These are phyloP conservation scores for Pseudopodoces humilis DNA, from an alignment of 2,113 vertebrate species.

Conservation along the genomic window DNA sequence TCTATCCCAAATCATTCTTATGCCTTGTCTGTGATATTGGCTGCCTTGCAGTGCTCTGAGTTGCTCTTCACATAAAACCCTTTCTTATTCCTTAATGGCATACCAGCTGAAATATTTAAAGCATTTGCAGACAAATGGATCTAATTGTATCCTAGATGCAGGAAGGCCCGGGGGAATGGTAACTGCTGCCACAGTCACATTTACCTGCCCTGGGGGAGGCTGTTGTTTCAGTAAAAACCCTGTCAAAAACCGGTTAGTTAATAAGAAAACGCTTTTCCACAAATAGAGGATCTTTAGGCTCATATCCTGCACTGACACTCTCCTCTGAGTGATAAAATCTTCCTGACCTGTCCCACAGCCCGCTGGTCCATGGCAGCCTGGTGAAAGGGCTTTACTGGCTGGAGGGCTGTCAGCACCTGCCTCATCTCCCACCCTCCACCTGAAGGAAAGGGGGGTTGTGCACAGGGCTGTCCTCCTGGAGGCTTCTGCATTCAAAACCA, in stretches of 20 bases:
- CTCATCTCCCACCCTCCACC: not conserved
- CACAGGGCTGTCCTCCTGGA: not conserved
- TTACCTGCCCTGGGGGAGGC: constrained; percentile 35
- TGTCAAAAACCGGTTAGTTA: constrained; percentile 30
- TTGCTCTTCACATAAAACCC: constrained; percentile 45
- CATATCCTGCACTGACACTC: not conserved
- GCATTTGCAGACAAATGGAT: constrained; percentile 58
- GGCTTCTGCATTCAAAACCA: not conserved
- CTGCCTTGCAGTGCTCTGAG: constrained; percentile 45
- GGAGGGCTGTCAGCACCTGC: not conserved
- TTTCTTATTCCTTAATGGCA: constrained; percentile 64
- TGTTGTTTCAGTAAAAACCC: constrained; percentile 45
- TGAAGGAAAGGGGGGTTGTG: accelerated
- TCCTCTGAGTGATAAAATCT: not conserved
- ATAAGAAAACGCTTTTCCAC: constrained; percentile 20
- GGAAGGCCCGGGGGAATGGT: not conserved
- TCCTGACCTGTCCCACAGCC: not conserved
- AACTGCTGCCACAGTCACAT: constrained; percentile 46
- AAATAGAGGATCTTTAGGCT: not conserved
- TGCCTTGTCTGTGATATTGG: constrained; percentile 56
- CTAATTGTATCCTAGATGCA: constrained; percentile 52
- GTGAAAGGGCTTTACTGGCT: not conserved
- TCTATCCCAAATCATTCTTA: constrained; percentile 64
- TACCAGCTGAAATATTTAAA: constrained; percentile 65
- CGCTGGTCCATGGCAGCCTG: accelerated